A percentile compares a stretch with the other conserved stretches of the same genome.
Conservation (phyloP, 2,888 invertebrate species). For the Panopea generosa region DNA sequence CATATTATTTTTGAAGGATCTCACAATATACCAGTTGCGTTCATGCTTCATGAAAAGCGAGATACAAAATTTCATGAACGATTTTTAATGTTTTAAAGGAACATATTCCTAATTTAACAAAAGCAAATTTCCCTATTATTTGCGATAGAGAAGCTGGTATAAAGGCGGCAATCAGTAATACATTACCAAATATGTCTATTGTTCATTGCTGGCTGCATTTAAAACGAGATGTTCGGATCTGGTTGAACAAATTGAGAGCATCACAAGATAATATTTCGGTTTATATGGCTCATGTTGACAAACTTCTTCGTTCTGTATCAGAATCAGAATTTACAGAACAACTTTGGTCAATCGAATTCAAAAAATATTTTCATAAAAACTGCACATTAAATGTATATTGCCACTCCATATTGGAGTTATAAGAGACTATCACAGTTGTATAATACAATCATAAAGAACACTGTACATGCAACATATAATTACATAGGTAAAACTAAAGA, state of each 20-base stretch:
- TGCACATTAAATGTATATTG: too few species aligned
- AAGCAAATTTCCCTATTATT: slow-evolving; percentile 11
- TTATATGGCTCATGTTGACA: not conserved
- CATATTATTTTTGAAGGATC: slow-evolving; percentile 22
- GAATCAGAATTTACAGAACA: not conserved
- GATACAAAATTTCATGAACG: slow-evolving; percentile 30
- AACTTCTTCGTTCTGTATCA: not conserved
- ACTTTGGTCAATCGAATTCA: too few species aligned
- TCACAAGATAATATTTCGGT: not conserved
- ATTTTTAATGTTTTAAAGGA: slow-evolving; percentile 23
- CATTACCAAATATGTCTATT: too few species aligned
- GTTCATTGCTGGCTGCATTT: slow-evolving; percentile 23
- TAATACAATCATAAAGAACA: too few species aligned
- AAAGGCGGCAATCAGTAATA: slow-evolving; percentile 11
- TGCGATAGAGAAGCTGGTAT: slow-evolving; percentile 32
- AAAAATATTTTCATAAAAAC: too few species aligned
- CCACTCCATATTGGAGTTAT: too few species aligned
- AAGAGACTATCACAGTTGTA: too few species aligned
- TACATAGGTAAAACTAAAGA: too few species aligned
- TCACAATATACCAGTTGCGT: slow-evolving; percentile 17
- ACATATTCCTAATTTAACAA: slow-evolving; percentile 17
- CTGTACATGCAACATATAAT: too few species aligned
- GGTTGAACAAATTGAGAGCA: not conserved
- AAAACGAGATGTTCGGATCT: not conserved
- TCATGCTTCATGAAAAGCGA: slow-evolving; percentile 31